These are phyloP conservation scores for Entelurus aequoreus DNA, from an alignment of 2,113 vertebrate species.

Conservation along the genomic window DNA sequence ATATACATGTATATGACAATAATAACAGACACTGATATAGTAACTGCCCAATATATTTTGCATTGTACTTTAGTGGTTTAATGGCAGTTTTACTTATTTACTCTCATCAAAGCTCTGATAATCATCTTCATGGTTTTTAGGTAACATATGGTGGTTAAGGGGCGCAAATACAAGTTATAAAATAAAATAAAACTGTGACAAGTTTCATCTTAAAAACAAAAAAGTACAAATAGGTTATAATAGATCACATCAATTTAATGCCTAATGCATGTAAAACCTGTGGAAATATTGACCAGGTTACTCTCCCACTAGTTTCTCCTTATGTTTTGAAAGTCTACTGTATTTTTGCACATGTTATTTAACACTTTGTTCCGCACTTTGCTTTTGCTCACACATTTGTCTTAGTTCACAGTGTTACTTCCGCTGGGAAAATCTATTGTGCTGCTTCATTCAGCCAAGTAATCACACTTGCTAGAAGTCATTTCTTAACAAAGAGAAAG, in stretches of 20 bases:
- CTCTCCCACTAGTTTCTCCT: neutral
- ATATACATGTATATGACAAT: no score
- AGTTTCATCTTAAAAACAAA: neutral
- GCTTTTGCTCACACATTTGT: conserved; percentile 36
- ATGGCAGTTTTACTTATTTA: no score
- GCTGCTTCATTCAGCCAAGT: conserved; percentile 42
- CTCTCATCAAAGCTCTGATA: no score
- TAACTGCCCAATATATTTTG: no score
- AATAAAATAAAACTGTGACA: no score
- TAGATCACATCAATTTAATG: neutral
- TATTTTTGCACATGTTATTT: conserved; percentile 21
- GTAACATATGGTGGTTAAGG: no score
- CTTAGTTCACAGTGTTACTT: conserved; percentile 39
- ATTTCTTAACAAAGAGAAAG: conserved; percentile 38
- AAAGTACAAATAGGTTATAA: neutral
- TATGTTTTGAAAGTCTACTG: neutral
- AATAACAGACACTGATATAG: no score
- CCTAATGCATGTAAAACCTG: neutral
- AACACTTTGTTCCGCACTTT: conserved; percentile 25
- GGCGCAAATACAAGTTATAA: no score
- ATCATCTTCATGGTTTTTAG: no score
- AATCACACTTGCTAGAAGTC: conserved; percentile 50
- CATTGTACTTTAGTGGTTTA: no score
- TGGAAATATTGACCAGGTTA: conserved; percentile 9
- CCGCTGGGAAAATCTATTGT: conserved; percentile 47